Evolutionary conservation across 2,113 vertebrate genomes (phyloP).

Genomic region (Malurus alboscapulatus): DNA sequence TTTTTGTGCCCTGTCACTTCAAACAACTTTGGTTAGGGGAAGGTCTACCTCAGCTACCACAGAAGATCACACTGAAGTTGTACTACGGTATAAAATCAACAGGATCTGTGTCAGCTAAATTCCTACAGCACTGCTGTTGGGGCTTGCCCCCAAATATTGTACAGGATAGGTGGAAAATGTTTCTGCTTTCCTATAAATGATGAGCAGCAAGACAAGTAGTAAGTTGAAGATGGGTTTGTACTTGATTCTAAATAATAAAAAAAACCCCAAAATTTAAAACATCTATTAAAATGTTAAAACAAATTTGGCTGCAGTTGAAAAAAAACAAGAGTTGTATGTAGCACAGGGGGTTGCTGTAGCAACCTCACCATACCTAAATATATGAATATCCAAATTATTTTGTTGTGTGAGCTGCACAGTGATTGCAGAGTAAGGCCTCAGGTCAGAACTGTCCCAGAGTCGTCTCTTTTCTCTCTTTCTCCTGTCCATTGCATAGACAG

Average conservation of each 20-base stretch:
- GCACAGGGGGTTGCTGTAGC: neutral
- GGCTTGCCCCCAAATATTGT: neutral
- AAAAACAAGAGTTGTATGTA: neutral
- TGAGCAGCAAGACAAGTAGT: slow-evolving; percentile 14
- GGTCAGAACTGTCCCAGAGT: neutral
- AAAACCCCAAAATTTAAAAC: neutral
- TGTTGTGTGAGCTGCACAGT: neutral
- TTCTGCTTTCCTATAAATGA: slow-evolving; percentile 40
- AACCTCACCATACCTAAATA: neutral
- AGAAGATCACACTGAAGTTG: neutral
- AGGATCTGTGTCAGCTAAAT: neutral
- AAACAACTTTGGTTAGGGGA: neutral
- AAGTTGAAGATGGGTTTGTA: slow-evolving; percentile 28
- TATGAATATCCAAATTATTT: neutral
- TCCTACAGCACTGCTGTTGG: neutral
- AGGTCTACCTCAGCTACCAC: neutral
- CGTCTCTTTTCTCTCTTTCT: neutral
- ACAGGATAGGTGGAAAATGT: neutral
- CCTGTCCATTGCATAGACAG: neutral
- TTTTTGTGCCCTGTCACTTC: neutral
- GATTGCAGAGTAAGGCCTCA: neutral
- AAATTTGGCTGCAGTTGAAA: neutral
- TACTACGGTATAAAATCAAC: neutral
- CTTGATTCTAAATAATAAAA: neutral
- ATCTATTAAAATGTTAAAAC: neutral